Conservation (phyloP, 2,888 invertebrate genomes). For the Nemotelus nigrinus region DNA sequence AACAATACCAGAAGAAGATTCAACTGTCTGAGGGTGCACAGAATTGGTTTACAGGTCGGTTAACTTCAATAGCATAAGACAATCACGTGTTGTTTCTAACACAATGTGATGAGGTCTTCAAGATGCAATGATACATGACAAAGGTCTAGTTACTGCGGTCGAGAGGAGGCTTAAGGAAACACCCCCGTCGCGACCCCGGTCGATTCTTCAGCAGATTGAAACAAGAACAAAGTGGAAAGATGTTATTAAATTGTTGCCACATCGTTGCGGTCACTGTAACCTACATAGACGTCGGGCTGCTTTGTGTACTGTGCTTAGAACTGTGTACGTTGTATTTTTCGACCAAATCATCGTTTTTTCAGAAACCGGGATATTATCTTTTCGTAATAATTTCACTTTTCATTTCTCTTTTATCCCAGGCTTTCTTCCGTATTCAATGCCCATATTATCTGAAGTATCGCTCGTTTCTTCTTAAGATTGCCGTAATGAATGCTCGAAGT, state of each 20-base stretch:
- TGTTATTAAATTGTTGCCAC: constrained; percentile 25
- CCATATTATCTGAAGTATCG: constrained; percentile 21
- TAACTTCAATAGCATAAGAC: constrained; percentile 28
- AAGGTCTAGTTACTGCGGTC: neutral
- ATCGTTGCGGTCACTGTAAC: constrained; percentile 6
- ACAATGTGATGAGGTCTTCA: constrained; percentile 17
- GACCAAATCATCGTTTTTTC: neutral
- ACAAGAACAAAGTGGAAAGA: neutral
- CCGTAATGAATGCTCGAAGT: constrained; percentile 35
- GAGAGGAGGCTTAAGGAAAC: neutral
- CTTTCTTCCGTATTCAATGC: neutral
- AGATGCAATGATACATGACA: constrained; percentile 9
- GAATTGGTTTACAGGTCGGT: constrained; percentile 28
- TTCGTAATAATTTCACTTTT: constrained; percentile 29
- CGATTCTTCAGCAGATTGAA: constrained; percentile 9
- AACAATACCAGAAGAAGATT: neutral
- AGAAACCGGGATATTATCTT: constrained; percentile 34
- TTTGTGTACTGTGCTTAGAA: no score
- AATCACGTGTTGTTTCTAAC: constrained; percentile 23
- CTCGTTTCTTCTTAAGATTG: constrained; percentile 12
- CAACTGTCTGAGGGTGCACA: neutral
- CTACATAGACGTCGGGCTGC: neutral
- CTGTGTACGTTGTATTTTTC: no score
- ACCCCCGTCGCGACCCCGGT: constrained; percentile 9
- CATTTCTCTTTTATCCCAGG: neutral